Percentiles rank a stretch among this genome's conserved stretches.
Evolutionary conservation across 2,797 vertebrate species (phyloP).

Genomic region (Micrastur ruficollis): DNA sequence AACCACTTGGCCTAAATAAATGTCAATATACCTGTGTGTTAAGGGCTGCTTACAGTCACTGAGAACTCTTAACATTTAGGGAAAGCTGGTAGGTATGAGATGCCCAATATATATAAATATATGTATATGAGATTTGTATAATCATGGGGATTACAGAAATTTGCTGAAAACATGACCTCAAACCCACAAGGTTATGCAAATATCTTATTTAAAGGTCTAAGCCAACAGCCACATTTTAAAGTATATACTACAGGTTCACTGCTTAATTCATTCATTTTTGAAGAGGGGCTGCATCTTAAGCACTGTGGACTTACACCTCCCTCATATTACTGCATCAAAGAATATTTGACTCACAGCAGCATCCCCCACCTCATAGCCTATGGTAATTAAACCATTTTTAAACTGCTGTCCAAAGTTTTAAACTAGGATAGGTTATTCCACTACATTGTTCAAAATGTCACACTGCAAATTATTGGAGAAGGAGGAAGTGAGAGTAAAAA

Average conservation of each 20-base stretch:
- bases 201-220: not conserved
- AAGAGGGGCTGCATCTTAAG: not conserved
- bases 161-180: not conserved
- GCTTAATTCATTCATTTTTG: not conserved
- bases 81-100: not conserved
- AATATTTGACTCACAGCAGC: not conserved
- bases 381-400: not conserved
- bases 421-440: not conserved
- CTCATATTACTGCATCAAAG: not conserved
- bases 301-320: not conserved
- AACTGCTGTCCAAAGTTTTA: not conserved
- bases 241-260: not conserved
- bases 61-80: not conserved
- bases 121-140: not conserved
- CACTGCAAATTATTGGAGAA: not conserved
- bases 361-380: not conserved
- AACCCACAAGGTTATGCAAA: not conserved
- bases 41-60: not conserved
- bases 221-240: not conserved
- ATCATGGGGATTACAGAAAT: not conserved
- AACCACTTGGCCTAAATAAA: not conserved
- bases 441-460: not conserved
- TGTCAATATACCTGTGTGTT: not conserved
- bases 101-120: fast-evolving
- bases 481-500: not conserved